Evolutionary conservation across 2,888 invertebrate species (phyloP), one percentile per base, ranked within the genome.

Genomic region (Carpatolechia fugitivella): DNA sequence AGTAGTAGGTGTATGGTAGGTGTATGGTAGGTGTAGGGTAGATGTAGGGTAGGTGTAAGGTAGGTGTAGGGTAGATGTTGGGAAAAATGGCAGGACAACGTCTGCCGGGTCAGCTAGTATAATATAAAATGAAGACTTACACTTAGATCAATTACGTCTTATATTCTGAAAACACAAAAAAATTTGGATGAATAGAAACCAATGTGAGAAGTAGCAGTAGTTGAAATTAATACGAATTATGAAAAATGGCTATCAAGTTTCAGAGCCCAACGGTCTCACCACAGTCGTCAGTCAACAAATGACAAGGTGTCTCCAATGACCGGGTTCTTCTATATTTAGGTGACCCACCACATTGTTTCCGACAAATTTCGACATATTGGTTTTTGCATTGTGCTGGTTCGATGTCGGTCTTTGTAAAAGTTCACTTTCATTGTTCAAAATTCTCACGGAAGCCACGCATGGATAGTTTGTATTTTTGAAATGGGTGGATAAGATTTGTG

Each of bases 341-440:
- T 29, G 44, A 44, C 44, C 44, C 44, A 44, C 7, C 20, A 44
- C 24, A 41, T 44, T 44, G 24, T 44, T 24, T 44, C 44, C 44
- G 8, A 11, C n/a, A 3, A 33, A 5, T 33, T 33, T 33, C n/a
- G 24, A 10, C 24, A 24, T 44, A 24, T 38, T 38, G 38, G 6
- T 38, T 38, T 16, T 41, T 44, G 44, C 20, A 24, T 24, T 44
- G 44, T 44, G 5, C 20, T 16, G 16, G 16, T 13, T 11, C 1
- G 20, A 44, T 20, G 18, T 10, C n/a, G 20, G 11, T 44, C n/a
- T 1, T 16, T 18, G 40, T 16, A 3, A 40, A 16, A 0, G 3
- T 44, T 24, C n/a, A 13, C 11, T 44, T 44, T n/a, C 20, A 13
- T 44, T 44, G 24, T 44, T 44, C 44, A 5, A n/a, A 44, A 44